Evolutionary conservation across 2,888 invertebrate species (phyloP), one percentile per base, ranked within the genome.

Genomic region (Cephus runcator): DNA sequence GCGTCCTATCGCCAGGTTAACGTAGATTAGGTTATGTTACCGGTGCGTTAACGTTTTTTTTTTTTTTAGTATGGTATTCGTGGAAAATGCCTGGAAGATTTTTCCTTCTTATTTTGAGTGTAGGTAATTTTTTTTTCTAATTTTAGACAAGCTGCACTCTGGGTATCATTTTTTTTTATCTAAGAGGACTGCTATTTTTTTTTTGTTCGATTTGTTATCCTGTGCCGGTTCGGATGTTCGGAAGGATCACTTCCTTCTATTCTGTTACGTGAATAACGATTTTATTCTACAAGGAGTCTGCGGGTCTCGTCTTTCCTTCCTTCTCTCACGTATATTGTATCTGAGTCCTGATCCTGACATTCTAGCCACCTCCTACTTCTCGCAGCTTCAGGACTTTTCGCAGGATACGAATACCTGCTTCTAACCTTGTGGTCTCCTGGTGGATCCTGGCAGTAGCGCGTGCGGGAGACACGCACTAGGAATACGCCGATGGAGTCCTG

Each of bases 401-500:
- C 40, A 79, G 74, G 73, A 80, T 79, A 77, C 79, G 78, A 78
- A 81, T 79, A 73, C 79, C 76, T 36, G 56, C 56, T 56, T 56
- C 9, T 56, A 56, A 34, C 40, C 11, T 75, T 82, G 81, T 89
- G 85, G 69, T 87, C 85, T 83, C 89, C 89, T 88, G 88, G 78
- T 89, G 88, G 85, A 85, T 88, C 87, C 88, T 88, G 88, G 88
- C 87, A 87, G 84, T 84, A 81, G 86, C 85, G 86, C 89, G 85
- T 85, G 81, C 85, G 86, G 85, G 86, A 81, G 87, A 86, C 86
- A 83, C 81, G 75, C 36, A 74, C 74, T 56, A 23, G 9, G 9
- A 31, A 35, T 30, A 74, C 74, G 35, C 34, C 34, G 35, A 35
- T 34, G 74, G 9, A 31, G n/a, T 35, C 11, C 23, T 56, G 9